Evolutionary conservation across 2,113 vertebrate genomes (phyloP).

Genomic region (Gopherus flavomarginatus): DNA sequence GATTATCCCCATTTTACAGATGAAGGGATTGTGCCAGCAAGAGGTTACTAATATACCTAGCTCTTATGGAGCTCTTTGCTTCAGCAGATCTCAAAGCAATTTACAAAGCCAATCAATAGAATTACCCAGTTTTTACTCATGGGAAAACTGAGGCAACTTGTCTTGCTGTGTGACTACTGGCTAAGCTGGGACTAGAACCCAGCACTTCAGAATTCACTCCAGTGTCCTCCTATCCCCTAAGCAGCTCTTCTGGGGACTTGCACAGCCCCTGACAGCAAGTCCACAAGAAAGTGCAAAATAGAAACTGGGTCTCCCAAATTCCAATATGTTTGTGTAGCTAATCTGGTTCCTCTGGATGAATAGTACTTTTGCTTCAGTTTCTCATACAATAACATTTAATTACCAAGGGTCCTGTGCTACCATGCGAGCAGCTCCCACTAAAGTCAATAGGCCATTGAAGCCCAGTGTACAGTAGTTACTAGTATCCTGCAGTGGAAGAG

Average conservation of each 20-base stretch:
- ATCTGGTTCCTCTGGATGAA: background rate
- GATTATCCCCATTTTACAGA: background rate
- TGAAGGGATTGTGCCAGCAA: background rate
- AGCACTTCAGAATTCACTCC: background rate
- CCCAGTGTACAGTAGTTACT: background rate
- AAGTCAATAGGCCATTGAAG: background rate
- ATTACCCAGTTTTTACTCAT: background rate
- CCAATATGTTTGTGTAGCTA: background rate
- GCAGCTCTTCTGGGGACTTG: background rate
- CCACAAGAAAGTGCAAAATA: background rate
- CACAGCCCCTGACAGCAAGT: background rate
- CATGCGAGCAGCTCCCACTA: background rate
- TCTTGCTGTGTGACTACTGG: background rate
- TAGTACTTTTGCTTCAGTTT: background rate
- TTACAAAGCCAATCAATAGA: background rate
- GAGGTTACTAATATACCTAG: background rate
- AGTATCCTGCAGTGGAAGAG: background rate
- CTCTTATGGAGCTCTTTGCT: background rate
- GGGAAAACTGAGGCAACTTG: background rate
- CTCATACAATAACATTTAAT: background rate
- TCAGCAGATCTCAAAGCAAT: background rate
- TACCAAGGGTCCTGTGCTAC: background rate
- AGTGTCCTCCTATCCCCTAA: background rate
- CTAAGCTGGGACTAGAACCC: background rate
- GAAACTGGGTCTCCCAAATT: background rate